These are phyloP conservation scores for Montipora efflorescens DNA, from an alignment of 64 coral and sea anemone genomes.

Conservation along the genomic window DNA sequence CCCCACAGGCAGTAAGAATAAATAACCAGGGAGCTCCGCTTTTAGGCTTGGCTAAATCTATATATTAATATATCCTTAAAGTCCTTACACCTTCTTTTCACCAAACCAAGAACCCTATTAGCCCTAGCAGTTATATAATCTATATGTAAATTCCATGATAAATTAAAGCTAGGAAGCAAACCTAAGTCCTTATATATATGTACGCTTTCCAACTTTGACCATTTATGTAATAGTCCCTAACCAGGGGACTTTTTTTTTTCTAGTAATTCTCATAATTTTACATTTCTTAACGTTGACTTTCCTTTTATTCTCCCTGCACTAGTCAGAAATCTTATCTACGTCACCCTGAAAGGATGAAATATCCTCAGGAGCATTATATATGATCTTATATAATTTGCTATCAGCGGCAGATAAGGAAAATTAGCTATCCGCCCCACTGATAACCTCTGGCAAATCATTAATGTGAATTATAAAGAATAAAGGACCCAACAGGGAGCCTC, in stretches of 20 bases:
- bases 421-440: not conserved
- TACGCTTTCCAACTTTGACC: conserved; percentile 23
- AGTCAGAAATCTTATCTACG: conserved; percentile 10
- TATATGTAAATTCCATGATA: too few species aligned
- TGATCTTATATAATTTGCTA: not conserved
- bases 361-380: too few species aligned
- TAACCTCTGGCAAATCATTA: conserved; percentile 28
- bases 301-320: not conserved
- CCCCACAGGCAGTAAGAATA: too few species aligned
- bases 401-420: conserved; percentile 9
- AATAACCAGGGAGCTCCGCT: too few species aligned
- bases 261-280: not conserved
- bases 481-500: conserved; percentile 1
- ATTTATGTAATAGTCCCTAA: not conserved
- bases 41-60: too few species aligned
- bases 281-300: too few species aligned
- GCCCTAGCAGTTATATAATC: too few species aligned
- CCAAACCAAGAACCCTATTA: not conserved
- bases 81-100: not conserved
- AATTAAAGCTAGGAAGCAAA: not conserved
- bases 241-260: conserved; percentile 35
- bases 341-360: not conserved
- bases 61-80: conserved; percentile 1
- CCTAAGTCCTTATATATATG: conserved; percentile 36
- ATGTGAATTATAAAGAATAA: not conserved